phyloP scores from a whole-genome alignment of 2,113 vertebrate species.

The Rhineura floridana region DNA sequence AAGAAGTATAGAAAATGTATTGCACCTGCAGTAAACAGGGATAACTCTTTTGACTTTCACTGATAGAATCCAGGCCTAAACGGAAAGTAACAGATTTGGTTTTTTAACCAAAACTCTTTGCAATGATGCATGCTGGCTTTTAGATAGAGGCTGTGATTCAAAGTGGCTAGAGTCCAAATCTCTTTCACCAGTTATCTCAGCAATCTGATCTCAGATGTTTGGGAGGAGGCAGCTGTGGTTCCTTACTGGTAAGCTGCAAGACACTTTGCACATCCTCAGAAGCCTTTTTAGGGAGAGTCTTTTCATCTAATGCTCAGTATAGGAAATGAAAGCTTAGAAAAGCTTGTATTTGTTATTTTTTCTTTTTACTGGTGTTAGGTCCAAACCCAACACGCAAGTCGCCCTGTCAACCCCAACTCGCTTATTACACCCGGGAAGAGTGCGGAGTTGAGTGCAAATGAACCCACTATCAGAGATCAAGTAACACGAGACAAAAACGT shows the following conservation, averaged over 20 bases:
- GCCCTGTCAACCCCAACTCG: too few relatives aligned
- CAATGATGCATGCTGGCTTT: too few relatives aligned
- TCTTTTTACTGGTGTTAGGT: too few relatives aligned
- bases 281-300: not conserved
- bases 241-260: not conserved
- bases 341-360: not conserved
- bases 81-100: not conserved
- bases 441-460: too few relatives aligned
- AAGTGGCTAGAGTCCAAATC: not conserved
- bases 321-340: not conserved
- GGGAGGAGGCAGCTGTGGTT: not conserved
- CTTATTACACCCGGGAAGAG: too few relatives aligned
- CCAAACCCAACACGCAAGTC: too few relatives aligned
- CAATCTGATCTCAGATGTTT: not conserved
- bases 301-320: not conserved
- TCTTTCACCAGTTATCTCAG: not conserved
- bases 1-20: slow-evolving; percentile 64
- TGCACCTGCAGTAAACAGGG: slow-evolving; percentile 36
- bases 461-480: too few relatives aligned
- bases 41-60: slow-evolving; percentile 15
- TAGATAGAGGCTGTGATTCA: too few relatives aligned
- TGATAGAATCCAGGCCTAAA: not conserved
- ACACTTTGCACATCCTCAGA: not conserved
- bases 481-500: too few relatives aligned
- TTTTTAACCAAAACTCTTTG: too few relatives aligned